These are phyloP conservation scores for Cephus pulcher DNA, from an alignment of 2,888 invertebrate genomes.

Conservation along the genomic window DNA sequence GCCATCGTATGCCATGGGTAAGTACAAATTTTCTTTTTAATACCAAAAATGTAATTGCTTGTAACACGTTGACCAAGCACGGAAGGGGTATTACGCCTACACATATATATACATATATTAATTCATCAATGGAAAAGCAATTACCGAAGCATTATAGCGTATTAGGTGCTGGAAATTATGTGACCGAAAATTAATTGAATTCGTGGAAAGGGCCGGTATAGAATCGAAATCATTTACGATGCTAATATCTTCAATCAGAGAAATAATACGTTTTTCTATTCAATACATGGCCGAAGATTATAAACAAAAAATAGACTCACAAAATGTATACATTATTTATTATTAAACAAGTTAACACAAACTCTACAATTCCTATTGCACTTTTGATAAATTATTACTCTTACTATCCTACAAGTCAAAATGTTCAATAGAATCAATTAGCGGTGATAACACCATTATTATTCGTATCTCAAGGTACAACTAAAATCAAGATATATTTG, in stretches of 20 bases:
- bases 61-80: neutral
- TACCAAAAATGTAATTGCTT: neutral
- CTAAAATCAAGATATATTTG: neutral
- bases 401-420: neutral
- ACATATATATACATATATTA: too few relatives aligned
- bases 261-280: neutral
- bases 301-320: neutral
- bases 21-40: neutral
- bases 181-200: neutral
- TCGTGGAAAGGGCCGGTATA: neutral
- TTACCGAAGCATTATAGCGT: neutral
- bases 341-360: neutral
- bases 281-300: neutral
- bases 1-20: conserved; percentile 35
- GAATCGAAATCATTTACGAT: neutral
- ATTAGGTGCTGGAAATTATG: neutral
- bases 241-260: neutral
- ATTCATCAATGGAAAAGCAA: neutral
- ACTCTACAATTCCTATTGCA: neutral
- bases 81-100: neutral
- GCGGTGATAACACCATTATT: neutral
- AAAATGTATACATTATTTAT: neutral
- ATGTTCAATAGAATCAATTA: neutral
- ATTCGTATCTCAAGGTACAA: neutral
- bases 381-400: neutral